A percentile compares a stretch with the other conserved stretches of the same genome.
Evolutionary conservation across 2,113 vertebrate species (phyloP).

Genomic region (Centropus bengalensis): DNA sequence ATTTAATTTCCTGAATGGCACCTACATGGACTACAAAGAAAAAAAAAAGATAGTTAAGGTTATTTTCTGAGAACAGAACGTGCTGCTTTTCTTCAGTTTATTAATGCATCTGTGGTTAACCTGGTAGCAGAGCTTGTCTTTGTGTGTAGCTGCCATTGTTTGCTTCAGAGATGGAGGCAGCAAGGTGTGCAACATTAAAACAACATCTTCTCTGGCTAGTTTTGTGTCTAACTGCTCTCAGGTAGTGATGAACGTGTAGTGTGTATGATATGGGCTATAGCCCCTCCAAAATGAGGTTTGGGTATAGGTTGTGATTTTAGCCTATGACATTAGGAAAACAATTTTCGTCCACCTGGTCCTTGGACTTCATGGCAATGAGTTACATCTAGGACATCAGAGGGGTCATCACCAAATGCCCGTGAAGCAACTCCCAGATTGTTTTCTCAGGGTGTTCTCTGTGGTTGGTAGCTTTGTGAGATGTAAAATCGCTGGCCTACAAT

Average conservation of each 20-base stretch:
- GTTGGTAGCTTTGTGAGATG: neutral
- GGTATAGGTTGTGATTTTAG: neutral
- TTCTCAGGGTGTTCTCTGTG: neutral
- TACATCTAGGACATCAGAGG: neutral
- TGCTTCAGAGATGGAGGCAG: neutral
- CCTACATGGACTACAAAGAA: neutral
- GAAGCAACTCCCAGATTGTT: neutral
- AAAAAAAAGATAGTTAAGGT: neutral
- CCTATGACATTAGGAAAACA: rapidly evolving
- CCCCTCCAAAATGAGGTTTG: neutral
- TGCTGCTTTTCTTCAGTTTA: neutral
- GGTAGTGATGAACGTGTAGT: neutral
- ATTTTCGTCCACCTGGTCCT: neutral
- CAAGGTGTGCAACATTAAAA: neutral
- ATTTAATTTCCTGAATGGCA: slow-evolving; percentile 27
- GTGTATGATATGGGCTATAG: neutral
- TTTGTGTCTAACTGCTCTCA: neutral
- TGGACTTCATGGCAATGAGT: neutral
- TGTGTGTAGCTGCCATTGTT: neutral
- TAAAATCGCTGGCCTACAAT: neutral
- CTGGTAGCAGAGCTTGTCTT: neutral
- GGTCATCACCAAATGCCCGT: neutral
- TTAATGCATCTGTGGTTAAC: neutral
- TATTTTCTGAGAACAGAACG: neutral
- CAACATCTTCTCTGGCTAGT: neutral